These are phyloP conservation scores for Phoenicopterus ruber DNA, from an alignment of 2,113 vertebrate genomes.

Conservation along the genomic window DNA sequence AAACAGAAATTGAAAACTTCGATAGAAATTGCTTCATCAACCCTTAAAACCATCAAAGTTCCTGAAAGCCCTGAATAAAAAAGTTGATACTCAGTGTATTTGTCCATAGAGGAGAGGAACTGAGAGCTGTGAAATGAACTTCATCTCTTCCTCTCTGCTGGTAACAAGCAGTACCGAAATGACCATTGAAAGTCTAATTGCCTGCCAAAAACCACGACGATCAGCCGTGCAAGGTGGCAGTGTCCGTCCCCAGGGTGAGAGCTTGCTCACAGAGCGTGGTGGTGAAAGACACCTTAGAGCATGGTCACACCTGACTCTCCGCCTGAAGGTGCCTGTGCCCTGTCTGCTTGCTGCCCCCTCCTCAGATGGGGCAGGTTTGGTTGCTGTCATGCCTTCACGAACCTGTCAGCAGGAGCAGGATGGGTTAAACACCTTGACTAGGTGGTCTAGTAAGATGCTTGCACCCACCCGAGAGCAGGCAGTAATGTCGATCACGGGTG, in stretches of 20 bases:
- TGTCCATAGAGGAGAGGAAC: not conserved
- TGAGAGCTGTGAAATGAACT: not conserved
- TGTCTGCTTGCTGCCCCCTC: not conserved
- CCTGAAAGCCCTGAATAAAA: not conserved
- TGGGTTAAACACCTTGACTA: not conserved
- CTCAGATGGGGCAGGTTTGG: not conserved
- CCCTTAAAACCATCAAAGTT: not conserved
- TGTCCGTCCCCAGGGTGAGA: not conserved
- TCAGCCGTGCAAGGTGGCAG: not conserved
- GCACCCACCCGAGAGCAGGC: not conserved
- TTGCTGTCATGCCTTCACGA: not conserved
- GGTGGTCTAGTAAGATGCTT: not conserved
- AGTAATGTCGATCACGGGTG: rapidly evolving
- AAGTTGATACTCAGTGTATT: not conserved
- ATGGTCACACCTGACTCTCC: not conserved
- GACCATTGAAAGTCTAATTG: not conserved
- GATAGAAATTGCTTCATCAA: not conserved
- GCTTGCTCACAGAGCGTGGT: not conserved
- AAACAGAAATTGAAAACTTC: not conserved
- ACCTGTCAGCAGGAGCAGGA: not conserved
- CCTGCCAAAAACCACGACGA: rapidly evolving
- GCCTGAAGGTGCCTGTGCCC: not conserved
- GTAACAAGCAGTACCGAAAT: not conserved
- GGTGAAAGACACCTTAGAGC: not conserved
- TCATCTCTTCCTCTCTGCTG: not conserved